phyloP scores from a whole-genome alignment of 2,888 invertebrate genomes.

The Drosophila pullipes region DNA sequence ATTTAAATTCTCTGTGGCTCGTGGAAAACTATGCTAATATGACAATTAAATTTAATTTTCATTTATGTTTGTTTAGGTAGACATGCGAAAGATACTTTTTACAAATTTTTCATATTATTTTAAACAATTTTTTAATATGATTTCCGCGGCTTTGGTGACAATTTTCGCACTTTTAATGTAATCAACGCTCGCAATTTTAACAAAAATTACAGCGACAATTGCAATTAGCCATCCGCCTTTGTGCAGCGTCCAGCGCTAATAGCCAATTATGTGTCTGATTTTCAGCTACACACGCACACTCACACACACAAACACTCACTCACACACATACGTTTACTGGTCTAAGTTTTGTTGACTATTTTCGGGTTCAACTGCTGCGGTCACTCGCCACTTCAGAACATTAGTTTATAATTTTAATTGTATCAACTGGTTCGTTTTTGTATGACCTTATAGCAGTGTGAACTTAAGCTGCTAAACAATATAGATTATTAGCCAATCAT shows the following conservation, averaged over 20 bases:
- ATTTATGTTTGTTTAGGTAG: constrained; percentile 66
- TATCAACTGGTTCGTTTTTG: constrained; percentile 32
- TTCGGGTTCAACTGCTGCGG: constrained; percentile 36
- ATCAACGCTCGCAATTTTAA: constrained; percentile 64
- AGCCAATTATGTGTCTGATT: constrained; percentile 73
- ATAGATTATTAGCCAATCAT: too few species aligned
- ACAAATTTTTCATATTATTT: not conserved
- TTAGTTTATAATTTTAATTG: constrained; percentile 62
- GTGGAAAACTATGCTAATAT: constrained; percentile 53
- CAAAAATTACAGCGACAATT: constrained; percentile 27
- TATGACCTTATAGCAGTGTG: constrained; percentile 22
- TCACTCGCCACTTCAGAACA: constrained; percentile 20
- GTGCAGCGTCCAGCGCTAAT: constrained; percentile 65
- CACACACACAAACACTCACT: not conserved
- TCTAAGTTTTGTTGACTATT: constrained; percentile 2
- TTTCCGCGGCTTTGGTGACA: constrained; percentile 45
- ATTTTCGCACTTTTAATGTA: constrained; percentile 77
- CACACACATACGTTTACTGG: constrained; percentile 3
- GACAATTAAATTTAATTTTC: constrained; percentile 76
- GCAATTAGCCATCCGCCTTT: constrained; percentile 43
- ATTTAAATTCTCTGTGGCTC: constrained; percentile 49
- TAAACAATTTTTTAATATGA: constrained; percentile 21
- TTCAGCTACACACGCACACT: constrained; percentile 22
- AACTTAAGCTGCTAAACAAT: not conserved
- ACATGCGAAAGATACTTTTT: constrained; percentile 11